A percentile compares a stretch with the other conserved stretches of the same genome.
Conservation (phyloP, 2,113 vertebrate genomes). For the Aramus guarauna region DNA sequence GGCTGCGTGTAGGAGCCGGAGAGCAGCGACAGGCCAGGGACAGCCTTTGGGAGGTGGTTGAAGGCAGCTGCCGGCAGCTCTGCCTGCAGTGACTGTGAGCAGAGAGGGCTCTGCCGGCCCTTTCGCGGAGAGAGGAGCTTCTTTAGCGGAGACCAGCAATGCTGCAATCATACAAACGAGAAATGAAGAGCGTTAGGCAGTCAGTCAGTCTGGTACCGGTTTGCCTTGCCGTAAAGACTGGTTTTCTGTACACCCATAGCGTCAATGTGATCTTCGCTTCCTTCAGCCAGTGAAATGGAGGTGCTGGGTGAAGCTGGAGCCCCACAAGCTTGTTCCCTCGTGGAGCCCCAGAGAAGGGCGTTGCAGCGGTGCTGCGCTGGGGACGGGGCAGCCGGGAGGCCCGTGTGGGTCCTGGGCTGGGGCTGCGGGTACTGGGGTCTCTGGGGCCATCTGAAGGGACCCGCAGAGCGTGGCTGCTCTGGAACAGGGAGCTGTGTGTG, state of each 20-base stretch:
- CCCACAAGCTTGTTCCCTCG: not conserved
- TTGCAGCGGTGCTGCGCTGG: not conserved
- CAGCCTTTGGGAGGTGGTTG: not conserved
- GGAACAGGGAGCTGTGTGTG: not conserved
- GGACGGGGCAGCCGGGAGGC: not conserved
- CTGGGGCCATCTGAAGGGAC: too few species aligned
- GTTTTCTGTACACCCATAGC: not conserved
- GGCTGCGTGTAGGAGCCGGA: not conserved
- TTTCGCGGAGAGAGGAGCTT: not conserved
- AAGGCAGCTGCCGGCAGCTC: not conserved
- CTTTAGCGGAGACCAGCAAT: not conserved
- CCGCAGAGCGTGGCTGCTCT: fast-evolving
- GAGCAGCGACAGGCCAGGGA: not conserved
- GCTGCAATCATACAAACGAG: not conserved
- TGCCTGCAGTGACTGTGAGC: not conserved
- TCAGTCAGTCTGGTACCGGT: not conserved
- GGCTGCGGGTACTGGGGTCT: not conserved
- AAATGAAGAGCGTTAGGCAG: not conserved
- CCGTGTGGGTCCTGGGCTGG: fast-evolving
- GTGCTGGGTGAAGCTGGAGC: not conserved
- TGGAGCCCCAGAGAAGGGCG: not conserved
- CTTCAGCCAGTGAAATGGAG: not conserved
- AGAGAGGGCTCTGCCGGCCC: not conserved
- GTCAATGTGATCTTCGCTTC: not conserved
- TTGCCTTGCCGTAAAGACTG: not conserved